Evolutionary conservation across 2,797 vertebrate genomes (phyloP).

Genomic region (Platyrinchus mystaceus): DNA sequence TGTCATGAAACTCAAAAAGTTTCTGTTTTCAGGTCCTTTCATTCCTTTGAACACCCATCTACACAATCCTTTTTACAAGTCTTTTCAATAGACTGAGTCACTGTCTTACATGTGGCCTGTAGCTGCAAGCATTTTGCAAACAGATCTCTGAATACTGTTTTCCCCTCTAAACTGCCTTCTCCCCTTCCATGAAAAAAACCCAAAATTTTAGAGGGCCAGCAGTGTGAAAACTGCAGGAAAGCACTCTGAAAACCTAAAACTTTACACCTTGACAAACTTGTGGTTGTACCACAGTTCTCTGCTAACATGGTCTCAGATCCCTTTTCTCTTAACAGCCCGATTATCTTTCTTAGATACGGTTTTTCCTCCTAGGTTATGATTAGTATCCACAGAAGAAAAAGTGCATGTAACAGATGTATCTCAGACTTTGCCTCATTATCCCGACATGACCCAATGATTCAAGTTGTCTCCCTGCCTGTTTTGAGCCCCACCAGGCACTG

Average conservation of each 20-base stretch:
- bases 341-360: background rate
- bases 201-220: background rate
- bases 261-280: background rate
- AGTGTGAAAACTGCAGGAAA: background rate
- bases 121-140: background rate
- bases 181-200: background rate
- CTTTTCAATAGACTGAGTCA: background rate
- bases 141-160: background rate
- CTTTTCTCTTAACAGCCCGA: background rate
- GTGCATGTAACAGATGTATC: background rate
- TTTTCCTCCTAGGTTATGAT: background rate
- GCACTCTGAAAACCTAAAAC: background rate
- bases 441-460: background rate
- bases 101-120: background rate
- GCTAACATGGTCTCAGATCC: background rate
- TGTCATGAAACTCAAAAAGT: rapidly evolving
- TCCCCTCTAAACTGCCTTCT: background rate
- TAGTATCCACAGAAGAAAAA: background rate
- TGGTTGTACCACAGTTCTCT: background rate
- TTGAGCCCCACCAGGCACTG: background rate
- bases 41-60: background rate
- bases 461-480: background rate
- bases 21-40: background rate
- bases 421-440: background rate
- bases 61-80: background rate